Evolutionary conservation across 2,797 vertebrate genomes (phyloP).

Genomic region (Thamnophis elegans): DNA sequence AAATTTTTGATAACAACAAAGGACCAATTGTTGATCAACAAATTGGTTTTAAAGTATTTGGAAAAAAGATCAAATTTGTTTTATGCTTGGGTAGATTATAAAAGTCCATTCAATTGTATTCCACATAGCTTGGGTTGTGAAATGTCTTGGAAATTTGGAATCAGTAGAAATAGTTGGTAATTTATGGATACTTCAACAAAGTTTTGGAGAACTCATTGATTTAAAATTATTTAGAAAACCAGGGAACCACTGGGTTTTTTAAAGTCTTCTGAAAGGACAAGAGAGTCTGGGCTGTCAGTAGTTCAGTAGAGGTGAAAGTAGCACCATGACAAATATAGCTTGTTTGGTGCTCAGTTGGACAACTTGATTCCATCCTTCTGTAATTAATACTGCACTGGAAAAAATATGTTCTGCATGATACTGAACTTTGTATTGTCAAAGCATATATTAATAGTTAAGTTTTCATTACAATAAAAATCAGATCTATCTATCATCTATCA

Average conservation of each 20-base stretch:
- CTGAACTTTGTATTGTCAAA: neutral
- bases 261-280: neutral
- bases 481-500: too few relatives aligned
- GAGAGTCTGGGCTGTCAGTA: neutral
- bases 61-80: neutral
- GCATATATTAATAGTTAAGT: accelerated
- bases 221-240: neutral
- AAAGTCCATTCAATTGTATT: neutral
- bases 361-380: conserved; percentile 32
- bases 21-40: neutral
- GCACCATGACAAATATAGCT: conserved; percentile 12
- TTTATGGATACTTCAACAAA: neutral
- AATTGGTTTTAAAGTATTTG: neutral
- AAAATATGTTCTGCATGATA: neutral
- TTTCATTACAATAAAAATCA: neutral
- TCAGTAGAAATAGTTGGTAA: neutral
- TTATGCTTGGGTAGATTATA: neutral
- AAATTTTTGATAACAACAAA: neutral
- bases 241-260: neutral
- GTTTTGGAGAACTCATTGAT: neutral
- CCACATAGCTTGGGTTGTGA: neutral
- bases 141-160: neutral
- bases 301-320: neutral
- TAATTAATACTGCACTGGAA: neutral
- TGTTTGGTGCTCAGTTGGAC: neutral